Percentiles rank a stretch among this genome's conserved stretches.
phyloP scores from a whole-genome alignment of 2,888 invertebrate species.

The Ctena decussata region DNA sequence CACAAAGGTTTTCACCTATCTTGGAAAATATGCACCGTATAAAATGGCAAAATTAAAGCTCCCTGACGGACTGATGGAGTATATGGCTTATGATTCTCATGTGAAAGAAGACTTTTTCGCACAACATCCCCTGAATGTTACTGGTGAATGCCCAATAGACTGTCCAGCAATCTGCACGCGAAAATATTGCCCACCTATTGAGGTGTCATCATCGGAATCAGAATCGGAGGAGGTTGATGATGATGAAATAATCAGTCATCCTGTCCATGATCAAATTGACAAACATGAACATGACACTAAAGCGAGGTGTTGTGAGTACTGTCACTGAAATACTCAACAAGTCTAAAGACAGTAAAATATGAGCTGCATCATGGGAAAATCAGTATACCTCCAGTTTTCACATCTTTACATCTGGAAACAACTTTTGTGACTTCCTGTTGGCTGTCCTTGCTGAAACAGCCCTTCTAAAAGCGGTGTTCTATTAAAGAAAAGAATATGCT shows the following conservation, averaged over 20 bases:
- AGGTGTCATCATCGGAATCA: slow-evolving; percentile 77
- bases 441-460: no score
- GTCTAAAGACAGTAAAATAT: no score
- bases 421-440: no score
- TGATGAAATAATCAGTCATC: slow-evolving; percentile 39
- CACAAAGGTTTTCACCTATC: slow-evolving; percentile 69
- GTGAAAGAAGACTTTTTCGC: slow-evolving; percentile 75
- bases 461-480: no score
- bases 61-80: slow-evolving; percentile 72
- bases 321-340: no score
- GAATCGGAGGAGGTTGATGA: slow-evolving; percentile 69
- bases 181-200: slow-evolving; percentile 78
- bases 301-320: slow-evolving; percentile 56
- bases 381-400: no score
- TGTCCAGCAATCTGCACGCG: slow-evolving; percentile 76
- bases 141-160: slow-evolving; percentile 80
- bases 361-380: no score
- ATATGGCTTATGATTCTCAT: slow-evolving; percentile 74
- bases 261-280: background rate
- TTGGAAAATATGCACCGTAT: slow-evolving; percentile 74
- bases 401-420: no score
- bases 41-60: slow-evolving; percentile 76
- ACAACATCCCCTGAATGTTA: slow-evolving; percentile 63
- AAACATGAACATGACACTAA: slow-evolving; percentile 30
- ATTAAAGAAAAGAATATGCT: no score